phyloP scores from a whole-genome alignment of 1,140 invertebrate genomes.

The Bombus ignitus region DNA sequence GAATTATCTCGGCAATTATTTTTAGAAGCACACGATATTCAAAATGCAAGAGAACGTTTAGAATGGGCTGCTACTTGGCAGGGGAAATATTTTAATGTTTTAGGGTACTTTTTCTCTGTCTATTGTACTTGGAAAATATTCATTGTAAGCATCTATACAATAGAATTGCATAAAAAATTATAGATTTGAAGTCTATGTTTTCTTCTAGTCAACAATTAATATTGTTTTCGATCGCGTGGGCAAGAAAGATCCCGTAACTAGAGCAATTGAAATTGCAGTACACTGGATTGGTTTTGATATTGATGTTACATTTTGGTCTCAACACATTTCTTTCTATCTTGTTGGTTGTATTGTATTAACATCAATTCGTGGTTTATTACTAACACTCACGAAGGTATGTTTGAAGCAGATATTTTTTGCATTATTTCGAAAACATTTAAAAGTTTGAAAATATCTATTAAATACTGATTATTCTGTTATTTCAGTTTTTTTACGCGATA shows the following conservation, averaged over 20 bases:
- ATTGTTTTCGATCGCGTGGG: slow-evolving; percentile 99
- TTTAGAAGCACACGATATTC: slow-evolving; percentile 96
- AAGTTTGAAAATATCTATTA: slow-evolving; percentile 17
- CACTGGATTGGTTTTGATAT: slow-evolving; percentile 98
- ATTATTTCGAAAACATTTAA: no score
- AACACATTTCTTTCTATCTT: slow-evolving; percentile 98
- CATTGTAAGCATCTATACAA: slow-evolving; percentile 89
- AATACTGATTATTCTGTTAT: slow-evolving; percentile 58
- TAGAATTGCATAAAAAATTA: neutral
- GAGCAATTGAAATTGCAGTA: slow-evolving; percentile 98
- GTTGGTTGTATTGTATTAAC: slow-evolving; percentile 99
- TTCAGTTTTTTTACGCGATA: slow-evolving; percentile 99
- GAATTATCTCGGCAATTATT: slow-evolving; percentile 97
- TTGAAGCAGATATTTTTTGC: neutral
- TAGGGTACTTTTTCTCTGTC: slow-evolving; percentile 99
- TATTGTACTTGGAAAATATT: slow-evolving; percentile 99
- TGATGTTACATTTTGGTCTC: slow-evolving; percentile 99
- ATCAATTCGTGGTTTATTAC: slow-evolving; percentile 96
- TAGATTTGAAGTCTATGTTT: slow-evolving; percentile 72
- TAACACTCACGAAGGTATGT: slow-evolving; percentile 97
- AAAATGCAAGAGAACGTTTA: slow-evolving; percentile 95
- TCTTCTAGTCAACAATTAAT: slow-evolving; percentile 94
- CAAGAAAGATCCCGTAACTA: slow-evolving; percentile 98
- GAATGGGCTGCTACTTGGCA: slow-evolving; percentile 98
- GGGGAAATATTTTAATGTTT: slow-evolving; percentile 99